A percentile compares a stretch with the other conserved stretches of the same genome.
These are phyloP conservation scores for Bothrops jararaca DNA, from an alignment of 2,113 vertebrate genomes.

Conservation along the genomic window DNA sequence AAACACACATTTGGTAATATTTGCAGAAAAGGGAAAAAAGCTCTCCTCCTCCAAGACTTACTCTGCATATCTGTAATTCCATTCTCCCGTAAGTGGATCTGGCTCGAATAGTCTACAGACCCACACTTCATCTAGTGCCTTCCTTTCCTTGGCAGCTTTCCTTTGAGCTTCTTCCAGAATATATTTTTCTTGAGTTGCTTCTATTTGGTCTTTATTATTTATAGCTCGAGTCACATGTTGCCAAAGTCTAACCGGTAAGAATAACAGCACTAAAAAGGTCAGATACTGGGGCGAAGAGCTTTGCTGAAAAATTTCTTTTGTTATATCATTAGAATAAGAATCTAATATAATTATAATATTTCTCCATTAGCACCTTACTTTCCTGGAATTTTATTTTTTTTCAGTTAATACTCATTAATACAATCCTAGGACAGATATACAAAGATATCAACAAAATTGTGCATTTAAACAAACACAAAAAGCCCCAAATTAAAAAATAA, in stretches of 20 bases:
- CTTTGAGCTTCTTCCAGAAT: slow-evolving; percentile 94
- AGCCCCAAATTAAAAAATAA: background rate
- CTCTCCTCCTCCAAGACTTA: slow-evolving; percentile 67
- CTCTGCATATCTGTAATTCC: slow-evolving; percentile 97
- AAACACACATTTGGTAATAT: background rate
- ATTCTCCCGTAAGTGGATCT: slow-evolving; percentile 88
- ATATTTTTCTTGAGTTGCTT: slow-evolving; percentile 96
- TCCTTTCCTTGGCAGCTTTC: slow-evolving; percentile 88
- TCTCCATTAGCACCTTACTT: background rate
- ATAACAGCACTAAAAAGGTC: background rate
- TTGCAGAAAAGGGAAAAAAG: background rate
- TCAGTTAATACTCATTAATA: background rate
- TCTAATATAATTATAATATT: background rate
- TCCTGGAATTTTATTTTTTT: background rate
- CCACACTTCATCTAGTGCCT: slow-evolving; percentile 90
- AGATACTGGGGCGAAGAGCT: slow-evolving; percentile 10
- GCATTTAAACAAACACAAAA: background rate
- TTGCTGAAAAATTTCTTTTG: slow-evolving; percentile 7
- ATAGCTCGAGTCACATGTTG: slow-evolving; percentile 95
- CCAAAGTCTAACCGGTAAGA: slow-evolving; percentile 82
- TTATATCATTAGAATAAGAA: background rate
- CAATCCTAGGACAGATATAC: background rate
- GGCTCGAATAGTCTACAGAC: slow-evolving; percentile 87
- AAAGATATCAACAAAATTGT: background rate
- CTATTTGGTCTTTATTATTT: slow-evolving; percentile 95